Evolutionary conservation across 2,888 invertebrate species (phyloP).

Genomic region (Anthrax anthrax): DNA sequence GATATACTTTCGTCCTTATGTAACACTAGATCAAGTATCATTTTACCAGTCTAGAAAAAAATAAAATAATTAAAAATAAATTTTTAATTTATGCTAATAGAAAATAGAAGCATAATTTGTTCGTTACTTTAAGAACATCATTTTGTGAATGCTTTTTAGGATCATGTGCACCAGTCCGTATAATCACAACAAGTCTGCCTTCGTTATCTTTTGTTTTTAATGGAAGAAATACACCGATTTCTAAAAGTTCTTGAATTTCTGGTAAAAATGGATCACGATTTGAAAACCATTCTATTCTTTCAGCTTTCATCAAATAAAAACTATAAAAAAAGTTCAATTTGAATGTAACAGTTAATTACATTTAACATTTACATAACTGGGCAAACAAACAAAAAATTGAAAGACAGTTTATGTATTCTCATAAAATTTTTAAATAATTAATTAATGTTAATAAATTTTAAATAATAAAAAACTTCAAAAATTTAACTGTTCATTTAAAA

Average conservation of each 20-base stretch:
- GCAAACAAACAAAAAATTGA: too few relatives aligned
- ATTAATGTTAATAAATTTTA: too few relatives aligned
- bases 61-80: background rate
- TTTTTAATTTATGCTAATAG: background rate
- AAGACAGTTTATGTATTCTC: too few relatives aligned
- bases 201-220: conserved; percentile 36
- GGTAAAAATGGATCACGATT: conserved; percentile 43
- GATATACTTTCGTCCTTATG: conserved; percentile 38
- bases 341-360: too few relatives aligned
- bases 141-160: conserved; percentile 41
- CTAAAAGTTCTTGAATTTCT: conserved; percentile 41
- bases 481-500: too few relatives aligned
- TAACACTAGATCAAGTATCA: conserved; percentile 45
- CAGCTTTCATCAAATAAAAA: conserved; percentile 41
- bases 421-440: too few relatives aligned
- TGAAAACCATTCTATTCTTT: conserved; percentile 45
- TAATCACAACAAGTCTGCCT: conserved; percentile 43
- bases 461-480: too few relatives aligned
- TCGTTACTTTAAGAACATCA: conserved; percentile 43
- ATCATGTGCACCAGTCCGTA: conserved; percentile 41
- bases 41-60: conserved; percentile 36
- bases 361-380: too few relatives aligned
- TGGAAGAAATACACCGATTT: conserved; percentile 46
- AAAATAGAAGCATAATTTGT: conserved; percentile 11
- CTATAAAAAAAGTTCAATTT: conserved; percentile 16